Conservation (phyloP, 1,140 invertebrate genomes). For the Philaenus spumarius region DNA sequence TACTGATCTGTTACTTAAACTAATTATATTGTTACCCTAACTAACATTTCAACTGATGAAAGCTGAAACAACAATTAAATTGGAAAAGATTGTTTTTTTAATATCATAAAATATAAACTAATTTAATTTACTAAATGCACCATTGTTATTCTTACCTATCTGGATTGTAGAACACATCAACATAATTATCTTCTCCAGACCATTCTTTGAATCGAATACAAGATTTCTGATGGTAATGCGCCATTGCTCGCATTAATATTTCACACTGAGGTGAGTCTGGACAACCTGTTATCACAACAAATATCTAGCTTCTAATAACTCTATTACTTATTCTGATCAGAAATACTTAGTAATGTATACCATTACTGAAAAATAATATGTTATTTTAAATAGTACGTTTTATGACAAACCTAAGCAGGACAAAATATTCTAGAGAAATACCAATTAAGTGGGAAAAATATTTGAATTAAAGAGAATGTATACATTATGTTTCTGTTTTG, state of each 20-base stretch:
- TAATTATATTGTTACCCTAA: too few relatives aligned
- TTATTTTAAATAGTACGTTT: too few relatives aligned
- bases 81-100: not conserved
- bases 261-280: slow-evolving; percentile 33
- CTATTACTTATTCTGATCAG: not conserved
- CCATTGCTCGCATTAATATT: slow-evolving; percentile 34
- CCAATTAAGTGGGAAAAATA: too few relatives aligned
- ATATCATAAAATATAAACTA: not conserved
- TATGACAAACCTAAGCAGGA: too few relatives aligned
- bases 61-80: not conserved
- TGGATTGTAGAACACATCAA: slow-evolving; percentile 32
- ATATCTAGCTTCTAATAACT: not conserved
- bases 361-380: too few relatives aligned
- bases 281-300: slow-evolving; percentile 26
- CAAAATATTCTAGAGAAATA: too few relatives aligned
- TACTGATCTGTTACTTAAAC: too few relatives aligned
- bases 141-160: slow-evolving; percentile 27
- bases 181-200: slow-evolving; percentile 30
- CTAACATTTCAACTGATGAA: too few relatives aligned
- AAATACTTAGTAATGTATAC: too few relatives aligned
- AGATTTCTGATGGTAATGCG: slow-evolving; percentile 31
- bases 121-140: not conserved
- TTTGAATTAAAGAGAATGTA: too few relatives aligned
- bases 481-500: too few relatives aligned
- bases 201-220: slow-evolving; percentile 36